Evolutionary conservation across 2,797 vertebrate genomes (phyloP), one percentile per base, ranked within the genome.

Genomic region (Darevskia mixta): DNA sequence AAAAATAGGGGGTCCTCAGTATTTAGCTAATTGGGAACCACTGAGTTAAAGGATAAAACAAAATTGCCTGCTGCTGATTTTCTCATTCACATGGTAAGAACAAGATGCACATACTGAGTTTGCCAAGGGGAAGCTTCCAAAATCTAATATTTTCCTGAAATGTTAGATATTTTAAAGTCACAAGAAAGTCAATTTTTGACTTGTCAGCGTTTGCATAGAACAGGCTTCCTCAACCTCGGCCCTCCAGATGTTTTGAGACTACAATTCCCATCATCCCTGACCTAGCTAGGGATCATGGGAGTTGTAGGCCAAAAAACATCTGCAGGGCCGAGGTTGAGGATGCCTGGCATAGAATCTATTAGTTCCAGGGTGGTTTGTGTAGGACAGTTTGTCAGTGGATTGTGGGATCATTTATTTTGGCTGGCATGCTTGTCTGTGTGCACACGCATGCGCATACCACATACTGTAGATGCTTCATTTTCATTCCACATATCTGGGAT

Each of bases 401-500:
- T 79, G 64, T 49, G 27, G 66, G 69, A 43, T 43, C 55, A 75
- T 55, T 82, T 87, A 55, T 83, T 92, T 71, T 85, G 89, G 6
- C 86, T 90, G 49, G 11, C 23, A 9, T 61, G 69, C 32, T 11
- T 25, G 23, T 75, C 35, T 90, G 83, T 58, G 87, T 86, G 83
- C 83, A 83, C 87, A 82, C 89, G 1, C 27, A 66, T 92, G 88
- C 85, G 79, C 82, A 82, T 89, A 85, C 90, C 92, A 92, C 91
- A 86, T 27, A 35, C 35, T 35, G 35, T 35, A 85, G 85, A 86
- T 58, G 79, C 87, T 55, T 88, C 82, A 87, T 89, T 92, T 92
- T 88, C 71, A 6, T 89, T 92, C 92, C 83, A 83, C 45, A 82
- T 88, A 85, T 41, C 92, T 94, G 91, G 93, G 93, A 95, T 85